These are phyloP conservation scores for Ophion slaviceki DNA, from an alignment of 2,888 invertebrate species.

Conservation along the genomic window DNA sequence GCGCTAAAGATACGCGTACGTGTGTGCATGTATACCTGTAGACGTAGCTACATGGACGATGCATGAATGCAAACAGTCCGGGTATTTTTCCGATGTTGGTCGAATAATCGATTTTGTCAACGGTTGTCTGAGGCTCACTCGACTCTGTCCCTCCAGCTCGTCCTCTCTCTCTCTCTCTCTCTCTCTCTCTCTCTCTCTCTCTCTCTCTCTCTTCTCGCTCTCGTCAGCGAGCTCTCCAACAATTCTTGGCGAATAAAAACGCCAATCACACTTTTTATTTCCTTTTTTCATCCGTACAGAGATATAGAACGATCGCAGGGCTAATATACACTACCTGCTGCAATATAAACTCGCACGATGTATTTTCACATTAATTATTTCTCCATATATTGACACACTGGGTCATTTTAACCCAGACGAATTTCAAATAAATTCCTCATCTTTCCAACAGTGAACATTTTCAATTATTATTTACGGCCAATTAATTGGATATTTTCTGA, in stretches of 20 bases:
- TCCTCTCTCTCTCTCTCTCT: conserved; percentile 3
- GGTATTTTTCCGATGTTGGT: conserved; percentile 64
- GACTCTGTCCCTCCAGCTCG: conserved; percentile 15
- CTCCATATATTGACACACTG: too few species aligned
- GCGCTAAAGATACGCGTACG: conserved; percentile 29
- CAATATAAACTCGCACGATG: not conserved
- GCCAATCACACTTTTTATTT: conserved; percentile 39
- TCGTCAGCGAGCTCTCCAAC: conserved; percentile 7
- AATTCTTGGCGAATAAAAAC: conserved; percentile 48
- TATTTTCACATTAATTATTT: not conserved
- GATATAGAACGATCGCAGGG: conserved; percentile 26
- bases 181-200: conserved; percentile 8
- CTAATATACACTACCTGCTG: not conserved
- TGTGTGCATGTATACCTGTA: conserved; percentile 6
- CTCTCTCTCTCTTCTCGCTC: not conserved
- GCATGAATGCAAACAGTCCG: conserved; percentile 50
- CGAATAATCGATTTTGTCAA: conserved; percentile 73
- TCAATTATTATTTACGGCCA: too few species aligned
- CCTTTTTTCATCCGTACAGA: conserved; percentile 6
- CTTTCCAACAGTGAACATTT: too few species aligned
- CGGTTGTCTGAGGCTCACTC: conserved; percentile 64
- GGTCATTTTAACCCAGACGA: too few species aligned
- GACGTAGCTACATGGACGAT: conserved; percentile 23
- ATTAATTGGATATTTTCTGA: too few species aligned
- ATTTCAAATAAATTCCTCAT: too few species aligned